Conservation (phyloP, 1,140 invertebrate genomes). For the Diorhabda elongata region DNA sequence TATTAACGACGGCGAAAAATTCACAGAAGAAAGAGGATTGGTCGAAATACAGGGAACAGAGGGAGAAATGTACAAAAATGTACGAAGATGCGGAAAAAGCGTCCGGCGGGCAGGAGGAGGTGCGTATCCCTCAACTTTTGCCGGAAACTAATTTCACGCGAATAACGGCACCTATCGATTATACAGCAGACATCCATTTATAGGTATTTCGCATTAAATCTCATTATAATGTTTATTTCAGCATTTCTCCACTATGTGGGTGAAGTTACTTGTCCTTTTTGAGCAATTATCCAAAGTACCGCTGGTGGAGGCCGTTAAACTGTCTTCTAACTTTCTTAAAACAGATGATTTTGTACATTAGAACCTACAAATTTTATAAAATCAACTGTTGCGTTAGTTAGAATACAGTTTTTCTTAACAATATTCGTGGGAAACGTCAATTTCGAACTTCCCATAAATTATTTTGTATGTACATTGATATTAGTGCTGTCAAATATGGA, state of each 20-base stretch:
- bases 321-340: too few relatives aligned
- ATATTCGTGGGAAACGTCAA: too few relatives aligned
- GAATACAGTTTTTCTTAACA: too few relatives aligned
- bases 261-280: not conserved
- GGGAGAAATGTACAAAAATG: constrained; percentile 43
- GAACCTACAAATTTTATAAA: too few relatives aligned
- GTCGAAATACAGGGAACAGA: constrained; percentile 42
- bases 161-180: constrained; percentile 46
- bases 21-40: constrained; percentile 43
- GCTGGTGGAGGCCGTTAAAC: not conserved
- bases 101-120: constrained; percentile 48
- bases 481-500: too few relatives aligned
- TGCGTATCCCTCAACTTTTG: constrained; percentile 47
- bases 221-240: constrained; percentile 21
- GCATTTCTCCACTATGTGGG: constrained; percentile 17
- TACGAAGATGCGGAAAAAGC: constrained; percentile 42
- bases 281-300: constrained; percentile 17
- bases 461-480: too few relatives aligned
- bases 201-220: constrained; percentile 43
- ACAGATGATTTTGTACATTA: too few relatives aligned
- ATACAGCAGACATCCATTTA: constrained; percentile 46
- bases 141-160: constrained; percentile 41
- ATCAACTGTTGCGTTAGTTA: too few relatives aligned
- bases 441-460: too few relatives aligned
- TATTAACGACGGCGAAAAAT: constrained; percentile 40